Conservation (phyloP, 2,113 vertebrate genomes). For the Furnarius figulus region DNA sequence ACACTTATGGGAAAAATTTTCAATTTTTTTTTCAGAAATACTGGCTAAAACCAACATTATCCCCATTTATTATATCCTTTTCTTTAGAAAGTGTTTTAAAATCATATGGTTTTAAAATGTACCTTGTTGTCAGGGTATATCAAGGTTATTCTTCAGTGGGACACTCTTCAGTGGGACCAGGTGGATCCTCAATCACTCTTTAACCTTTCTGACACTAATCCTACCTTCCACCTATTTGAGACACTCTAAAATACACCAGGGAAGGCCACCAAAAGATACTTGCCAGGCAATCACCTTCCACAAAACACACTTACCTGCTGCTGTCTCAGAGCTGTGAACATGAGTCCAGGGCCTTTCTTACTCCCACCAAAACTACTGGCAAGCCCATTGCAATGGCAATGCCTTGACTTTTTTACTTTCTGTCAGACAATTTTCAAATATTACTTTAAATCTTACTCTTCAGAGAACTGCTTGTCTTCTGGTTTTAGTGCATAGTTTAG, state of each 20-base stretch:
- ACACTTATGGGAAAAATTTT: background rate
- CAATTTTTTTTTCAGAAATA: background rate
- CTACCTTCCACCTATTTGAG: background rate
- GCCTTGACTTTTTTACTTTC: background rate
- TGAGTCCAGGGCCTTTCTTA: background rate
- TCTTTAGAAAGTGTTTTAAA: background rate
- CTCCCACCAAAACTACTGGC: background rate
- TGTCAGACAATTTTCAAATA: background rate
- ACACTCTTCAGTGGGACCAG: no score
- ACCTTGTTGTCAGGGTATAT: background rate
- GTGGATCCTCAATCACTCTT: background rate
- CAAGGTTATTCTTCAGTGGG: background rate
- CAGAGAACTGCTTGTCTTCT: background rate
- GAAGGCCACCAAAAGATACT: background rate
- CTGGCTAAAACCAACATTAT: background rate
- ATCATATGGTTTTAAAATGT: background rate
- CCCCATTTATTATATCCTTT: background rate
- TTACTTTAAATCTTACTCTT: background rate
- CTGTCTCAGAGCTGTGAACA: background rate
- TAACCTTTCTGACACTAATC: background rate
- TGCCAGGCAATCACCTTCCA: background rate
- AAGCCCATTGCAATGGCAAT: background rate
- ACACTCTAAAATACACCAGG: background rate
- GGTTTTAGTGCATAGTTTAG: background rate
- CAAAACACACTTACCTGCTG: background rate